Conservation (phyloP, 2,797 vertebrate species). For the Muscicapa comitata region DNA sequence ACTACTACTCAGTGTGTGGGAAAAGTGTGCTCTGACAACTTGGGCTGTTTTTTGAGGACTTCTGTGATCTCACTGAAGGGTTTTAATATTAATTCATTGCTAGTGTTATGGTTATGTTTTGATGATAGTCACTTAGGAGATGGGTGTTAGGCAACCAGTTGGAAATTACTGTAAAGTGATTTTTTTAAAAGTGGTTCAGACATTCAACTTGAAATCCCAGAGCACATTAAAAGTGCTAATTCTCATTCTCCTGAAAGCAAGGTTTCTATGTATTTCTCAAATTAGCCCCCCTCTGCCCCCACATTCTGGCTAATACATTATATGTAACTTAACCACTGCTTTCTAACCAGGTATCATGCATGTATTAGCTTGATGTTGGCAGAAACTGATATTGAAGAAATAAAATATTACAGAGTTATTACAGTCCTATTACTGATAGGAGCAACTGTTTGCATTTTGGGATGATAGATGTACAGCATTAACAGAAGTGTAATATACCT, state of each 20-base stretch:
- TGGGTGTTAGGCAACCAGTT: constrained; percentile 62
- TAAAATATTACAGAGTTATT: background rate
- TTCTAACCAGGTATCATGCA: background rate
- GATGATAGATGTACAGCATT: background rate
- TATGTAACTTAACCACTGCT: background rate
- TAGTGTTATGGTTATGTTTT: constrained; percentile 57
- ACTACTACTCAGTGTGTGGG: constrained; percentile 15
- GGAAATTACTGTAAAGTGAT: constrained; percentile 56
- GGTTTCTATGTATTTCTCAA: background rate
- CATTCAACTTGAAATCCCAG: constrained; percentile 53
- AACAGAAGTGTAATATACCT: background rate
- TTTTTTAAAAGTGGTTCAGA: constrained; percentile 23
- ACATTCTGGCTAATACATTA: background rate
- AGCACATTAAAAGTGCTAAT: constrained; percentile 45
- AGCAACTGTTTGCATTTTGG: background rate
- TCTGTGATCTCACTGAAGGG: constrained; percentile 48
- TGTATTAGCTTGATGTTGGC: constrained; percentile 9
- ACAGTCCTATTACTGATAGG: background rate
- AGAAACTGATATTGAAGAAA: background rate
- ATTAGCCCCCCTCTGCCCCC: background rate
- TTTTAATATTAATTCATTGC: constrained; percentile 55
- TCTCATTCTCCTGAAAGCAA: constrained; percentile 3
- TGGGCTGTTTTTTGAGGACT: constrained; percentile 29
- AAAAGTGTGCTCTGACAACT: constrained; percentile 40
- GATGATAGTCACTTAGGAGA: constrained; percentile 63